Percentiles rank a stretch among this genome's conserved stretches.
These are phyloP conservation scores for Meriones unguiculatus DNA, from an alignment of 2,113 vertebrate species.

Conservation along the genomic window DNA sequence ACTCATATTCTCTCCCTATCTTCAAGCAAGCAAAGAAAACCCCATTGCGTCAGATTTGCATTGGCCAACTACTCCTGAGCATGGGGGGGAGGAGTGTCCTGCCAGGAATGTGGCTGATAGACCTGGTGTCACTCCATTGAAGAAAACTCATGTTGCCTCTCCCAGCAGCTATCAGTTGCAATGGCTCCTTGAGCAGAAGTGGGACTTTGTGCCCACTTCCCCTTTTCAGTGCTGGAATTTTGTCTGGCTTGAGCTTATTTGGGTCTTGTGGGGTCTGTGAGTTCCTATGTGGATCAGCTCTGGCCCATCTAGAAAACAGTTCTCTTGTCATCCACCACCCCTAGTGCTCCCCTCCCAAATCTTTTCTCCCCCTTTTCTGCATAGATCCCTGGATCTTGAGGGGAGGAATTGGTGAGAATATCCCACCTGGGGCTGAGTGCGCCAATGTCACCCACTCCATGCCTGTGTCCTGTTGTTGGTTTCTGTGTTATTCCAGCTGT, in stretches of 20 bases:
- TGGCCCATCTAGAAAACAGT: not conserved
- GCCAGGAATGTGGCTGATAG: not conserved
- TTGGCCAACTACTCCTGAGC: not conserved
- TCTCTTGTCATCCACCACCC: fast-evolving
- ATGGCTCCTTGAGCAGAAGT: no score
- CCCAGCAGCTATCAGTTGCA: not conserved
- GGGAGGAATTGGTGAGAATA: not conserved
- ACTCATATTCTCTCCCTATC: not conserved
- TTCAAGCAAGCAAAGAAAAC: not conserved
- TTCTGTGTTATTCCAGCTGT: not conserved
- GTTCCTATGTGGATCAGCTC: not conserved
- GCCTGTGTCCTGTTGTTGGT: not conserved
- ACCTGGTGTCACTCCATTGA: not conserved
- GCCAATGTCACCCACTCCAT: not conserved
- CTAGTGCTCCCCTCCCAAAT: not conserved
- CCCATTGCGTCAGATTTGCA: not conserved
- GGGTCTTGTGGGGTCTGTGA: not conserved
- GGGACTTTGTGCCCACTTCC: not conserved
- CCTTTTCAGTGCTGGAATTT: not conserved
- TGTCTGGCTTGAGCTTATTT: not conserved
- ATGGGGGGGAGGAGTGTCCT: no score
- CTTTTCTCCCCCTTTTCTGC: not conserved
- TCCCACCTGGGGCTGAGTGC: not conserved
- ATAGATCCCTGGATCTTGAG: not conserved
- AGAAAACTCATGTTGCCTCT: not conserved